Conservation (phyloP, 2,797 vertebrate genomes). For the Macrochelys suwanniensis region DNA sequence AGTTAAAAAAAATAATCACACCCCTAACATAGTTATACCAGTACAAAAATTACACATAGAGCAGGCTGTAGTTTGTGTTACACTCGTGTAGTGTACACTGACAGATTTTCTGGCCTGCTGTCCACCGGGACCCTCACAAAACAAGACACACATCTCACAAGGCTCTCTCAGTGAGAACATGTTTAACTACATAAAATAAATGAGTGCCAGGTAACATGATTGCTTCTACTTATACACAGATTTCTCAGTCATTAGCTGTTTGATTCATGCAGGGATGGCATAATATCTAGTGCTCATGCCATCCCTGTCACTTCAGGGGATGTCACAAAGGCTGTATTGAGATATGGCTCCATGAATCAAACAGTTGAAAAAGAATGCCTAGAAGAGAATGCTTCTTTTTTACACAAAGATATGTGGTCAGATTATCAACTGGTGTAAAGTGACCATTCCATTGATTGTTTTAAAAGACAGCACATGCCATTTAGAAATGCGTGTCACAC, state of each 20-base stretch:
- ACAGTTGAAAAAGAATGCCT: not conserved
- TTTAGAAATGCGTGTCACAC: not conserved
- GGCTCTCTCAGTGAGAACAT: not conserved
- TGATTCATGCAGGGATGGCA: not conserved
- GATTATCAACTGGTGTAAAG: not conserved
- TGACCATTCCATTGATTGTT: not conserved
- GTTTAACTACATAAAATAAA: not conserved
- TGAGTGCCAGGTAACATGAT: not conserved
- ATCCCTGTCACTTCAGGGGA: not conserved
- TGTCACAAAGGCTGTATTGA: not conserved
- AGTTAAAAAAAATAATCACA: not conserved
- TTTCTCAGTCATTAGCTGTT: not conserved
- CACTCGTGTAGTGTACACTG: accelerated
- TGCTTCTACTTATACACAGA: not conserved
- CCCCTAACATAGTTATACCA: not conserved
- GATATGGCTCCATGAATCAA: not conserved
- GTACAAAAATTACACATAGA: not conserved
- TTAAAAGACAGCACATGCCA: slow-evolving; percentile 16
- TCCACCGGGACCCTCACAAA: accelerated
- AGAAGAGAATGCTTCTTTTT: not conserved
- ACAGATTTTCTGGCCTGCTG: not conserved
- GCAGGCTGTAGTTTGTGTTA: not conserved
- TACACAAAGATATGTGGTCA: not conserved
- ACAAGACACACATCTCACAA: not conserved
- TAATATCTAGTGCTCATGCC: not conserved